Evolutionary conservation across 2,113 vertebrate species (phyloP).

Genomic region (Glaucomys volans): DNA sequence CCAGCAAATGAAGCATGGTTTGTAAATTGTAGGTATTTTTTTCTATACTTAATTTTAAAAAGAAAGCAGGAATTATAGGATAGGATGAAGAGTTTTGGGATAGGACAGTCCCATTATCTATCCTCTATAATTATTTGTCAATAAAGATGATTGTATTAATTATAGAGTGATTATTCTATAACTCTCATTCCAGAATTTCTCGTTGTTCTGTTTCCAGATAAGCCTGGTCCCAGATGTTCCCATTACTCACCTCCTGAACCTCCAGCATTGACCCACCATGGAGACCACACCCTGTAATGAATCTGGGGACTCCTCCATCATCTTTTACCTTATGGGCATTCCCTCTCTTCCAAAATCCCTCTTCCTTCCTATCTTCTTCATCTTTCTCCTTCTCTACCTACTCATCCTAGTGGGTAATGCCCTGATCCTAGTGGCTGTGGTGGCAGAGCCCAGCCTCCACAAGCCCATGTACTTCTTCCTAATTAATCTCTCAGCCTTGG

Average conservation of each 20-base stretch:
- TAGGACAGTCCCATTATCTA: not conserved
- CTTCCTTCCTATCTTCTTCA: constrained; percentile 48
- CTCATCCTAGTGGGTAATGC: constrained; percentile 63
- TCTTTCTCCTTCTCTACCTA: constrained; percentile 70
- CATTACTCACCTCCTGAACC: not conserved
- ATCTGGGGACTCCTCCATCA: not conserved
- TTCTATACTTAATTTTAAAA: not conserved
- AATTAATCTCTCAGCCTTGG: constrained; percentile 71
- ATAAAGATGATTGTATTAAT: not conserved
- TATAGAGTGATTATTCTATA: not conserved
- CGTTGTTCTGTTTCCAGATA: constrained; percentile 15
- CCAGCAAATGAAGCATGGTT: not conserved
- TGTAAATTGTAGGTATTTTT: not conserved
- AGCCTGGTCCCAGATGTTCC: not conserved
- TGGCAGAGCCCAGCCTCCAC: constrained; percentile 57
- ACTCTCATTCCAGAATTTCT: not conserved
- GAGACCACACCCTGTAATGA: not conserved
- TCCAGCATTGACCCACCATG: not conserved
- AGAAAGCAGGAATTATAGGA: not conserved
- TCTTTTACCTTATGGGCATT: constrained; percentile 72
- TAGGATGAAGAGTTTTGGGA: not conserved
- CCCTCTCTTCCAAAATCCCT: constrained; percentile 61
- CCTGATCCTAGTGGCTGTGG: constrained; percentile 28
- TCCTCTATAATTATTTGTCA: not conserved
- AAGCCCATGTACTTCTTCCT: constrained; percentile 81